These are phyloP conservation scores for Jacana jacana DNA, from an alignment of 2,113 vertebrate species.

Conservation along the genomic window DNA sequence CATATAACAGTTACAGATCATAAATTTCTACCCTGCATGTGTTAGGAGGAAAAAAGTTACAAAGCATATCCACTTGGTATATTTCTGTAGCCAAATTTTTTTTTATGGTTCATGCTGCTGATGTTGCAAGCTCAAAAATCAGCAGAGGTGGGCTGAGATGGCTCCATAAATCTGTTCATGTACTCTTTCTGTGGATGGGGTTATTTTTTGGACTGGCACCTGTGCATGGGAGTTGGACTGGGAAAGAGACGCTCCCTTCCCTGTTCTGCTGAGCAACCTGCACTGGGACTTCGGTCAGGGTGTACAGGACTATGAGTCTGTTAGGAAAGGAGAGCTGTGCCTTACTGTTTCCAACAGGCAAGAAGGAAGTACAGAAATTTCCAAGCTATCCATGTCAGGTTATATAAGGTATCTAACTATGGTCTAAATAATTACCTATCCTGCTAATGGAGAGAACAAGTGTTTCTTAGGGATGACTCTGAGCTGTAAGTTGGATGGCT, in stretches of 20 bases:
- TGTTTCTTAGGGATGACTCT: background rate
- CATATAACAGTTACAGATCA: background rate
- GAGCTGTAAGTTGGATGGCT: background rate
- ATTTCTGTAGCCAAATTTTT: background rate
- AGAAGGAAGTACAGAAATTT: background rate
- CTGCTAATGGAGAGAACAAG: background rate
- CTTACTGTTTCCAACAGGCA: background rate
- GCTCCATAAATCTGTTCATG: background rate
- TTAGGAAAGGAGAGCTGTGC: background rate
- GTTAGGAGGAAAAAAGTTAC: background rate
- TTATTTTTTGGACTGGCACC: background rate
- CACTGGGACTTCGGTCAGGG: rapidly evolving
- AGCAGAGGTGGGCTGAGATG: background rate
- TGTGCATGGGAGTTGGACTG: background rate
- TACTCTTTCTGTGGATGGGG: background rate
- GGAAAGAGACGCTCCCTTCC: background rate
- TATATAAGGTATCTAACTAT: background rate
- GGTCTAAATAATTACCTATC: background rate
- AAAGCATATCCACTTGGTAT: background rate
- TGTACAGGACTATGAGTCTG: background rate
- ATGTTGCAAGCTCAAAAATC: background rate
- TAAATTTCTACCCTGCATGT: background rate
- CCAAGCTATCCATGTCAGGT: background rate
- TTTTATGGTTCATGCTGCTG: background rate
- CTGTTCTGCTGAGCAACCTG: background rate